Evolutionary conservation across 92 coral and sea anemone species (phyloP), one percentile per base, ranked within the genome.

Genomic region (Heteractis magnifica): DNA sequence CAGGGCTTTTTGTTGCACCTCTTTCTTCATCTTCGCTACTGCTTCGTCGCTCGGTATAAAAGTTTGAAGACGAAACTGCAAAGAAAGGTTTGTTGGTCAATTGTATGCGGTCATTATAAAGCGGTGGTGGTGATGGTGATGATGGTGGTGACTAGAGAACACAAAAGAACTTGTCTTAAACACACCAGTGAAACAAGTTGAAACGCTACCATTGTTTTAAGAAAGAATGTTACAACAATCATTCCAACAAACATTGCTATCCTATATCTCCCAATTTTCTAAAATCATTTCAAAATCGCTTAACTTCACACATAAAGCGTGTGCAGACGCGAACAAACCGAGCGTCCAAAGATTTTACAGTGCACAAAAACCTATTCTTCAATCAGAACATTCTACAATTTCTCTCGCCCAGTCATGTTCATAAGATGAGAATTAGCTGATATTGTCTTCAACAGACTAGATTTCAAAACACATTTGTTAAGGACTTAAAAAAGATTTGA

Each of bases 51-150:
- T 78, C 59, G 52, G 77, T 81, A 78, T 81, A 79, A 65, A 80
- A 77, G 72, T 81, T 84, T 49, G 93, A 87, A 75, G 80, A 84
- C 26, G 87, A 91, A 81, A 87, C 91, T 87, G 80, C 52, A 81
- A 15, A 72, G 79, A 16, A 52, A 76, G 70, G 72, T 5, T 62
- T 26, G 9, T 23, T 18, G 70, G 70, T 62, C 65, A 59, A 7
- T 62, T 18, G 10, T 62, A 18, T 13, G 59, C 44, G 44, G 44
- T 34, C 44, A 34, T 34, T 34, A 34, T 34, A 34, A 34, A 34
- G 44, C 44, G 44, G 44, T 34, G 44, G 44, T 34, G 44, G 2
- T 2, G 44, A 2, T 34, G 44, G 2, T 34, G 44, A 34, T 34
- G 44, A 1, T 34, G 44, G 44, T 34, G 44, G 44, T 34, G 44